Evolutionary conservation across 2,888 invertebrate genomes (phyloP).

Genomic region (Epicampocera succincta): DNA sequence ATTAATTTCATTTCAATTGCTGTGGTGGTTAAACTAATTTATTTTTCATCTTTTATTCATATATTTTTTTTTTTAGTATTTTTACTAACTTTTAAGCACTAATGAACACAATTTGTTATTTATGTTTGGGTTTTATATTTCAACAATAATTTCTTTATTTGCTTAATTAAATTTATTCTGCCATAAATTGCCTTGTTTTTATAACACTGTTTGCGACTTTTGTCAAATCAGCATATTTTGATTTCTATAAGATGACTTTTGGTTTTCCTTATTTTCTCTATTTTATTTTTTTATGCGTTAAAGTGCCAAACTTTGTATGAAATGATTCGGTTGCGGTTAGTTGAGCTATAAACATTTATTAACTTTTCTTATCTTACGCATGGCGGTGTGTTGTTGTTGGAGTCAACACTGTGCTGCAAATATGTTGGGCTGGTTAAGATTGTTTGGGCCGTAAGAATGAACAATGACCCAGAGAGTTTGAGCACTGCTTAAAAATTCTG

Average conservation of each 20-base stretch:
- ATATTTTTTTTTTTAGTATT: background rate
- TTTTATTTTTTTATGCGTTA: background rate
- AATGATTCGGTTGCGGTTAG: background rate
- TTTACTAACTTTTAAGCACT: conserved; percentile 53
- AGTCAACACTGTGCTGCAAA: conserved; percentile 42
- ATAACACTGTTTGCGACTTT: background rate
- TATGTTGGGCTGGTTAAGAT: conserved; percentile 5
- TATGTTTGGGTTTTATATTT: conserved; percentile 21
- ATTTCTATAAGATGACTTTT: conserved; percentile 16
- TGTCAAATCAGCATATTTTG: conserved; percentile 51
- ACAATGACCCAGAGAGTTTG: background rate
- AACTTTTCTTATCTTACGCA: background rate
- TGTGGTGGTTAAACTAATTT: too few relatives aligned
- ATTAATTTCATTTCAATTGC: too few relatives aligned
- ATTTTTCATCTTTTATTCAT: background rate
- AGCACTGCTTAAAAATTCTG: conserved; percentile 25
- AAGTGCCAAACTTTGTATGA: conserved; percentile 22
- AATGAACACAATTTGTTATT: conserved; percentile 66
- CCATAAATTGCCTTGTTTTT: conserved; percentile 10
- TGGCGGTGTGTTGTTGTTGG: conserved; percentile 38
- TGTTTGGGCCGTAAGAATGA: conserved; percentile 1
- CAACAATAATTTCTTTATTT: conserved; percentile 16
- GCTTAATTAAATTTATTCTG: conserved; percentile 30
- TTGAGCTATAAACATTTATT: background rate
- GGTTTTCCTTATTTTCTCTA: background rate